Conservation (phyloP, 1,140 invertebrate genomes). For the Drosophila tropicalis region DNA sequence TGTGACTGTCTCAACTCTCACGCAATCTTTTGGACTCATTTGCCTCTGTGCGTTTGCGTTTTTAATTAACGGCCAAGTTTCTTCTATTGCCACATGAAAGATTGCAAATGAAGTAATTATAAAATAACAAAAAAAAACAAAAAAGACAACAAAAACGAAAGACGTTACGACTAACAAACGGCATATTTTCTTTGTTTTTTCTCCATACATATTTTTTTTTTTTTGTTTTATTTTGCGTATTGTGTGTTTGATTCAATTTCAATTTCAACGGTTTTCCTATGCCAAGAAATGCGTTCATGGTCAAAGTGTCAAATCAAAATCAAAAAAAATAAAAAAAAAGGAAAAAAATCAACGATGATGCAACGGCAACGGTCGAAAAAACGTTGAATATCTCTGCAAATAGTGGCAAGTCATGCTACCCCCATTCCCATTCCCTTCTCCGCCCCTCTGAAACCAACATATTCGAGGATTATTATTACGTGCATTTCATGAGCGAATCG, state of each 20-base stretch:
- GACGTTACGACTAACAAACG: conserved; percentile 63
- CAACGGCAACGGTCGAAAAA: conserved; percentile 31
- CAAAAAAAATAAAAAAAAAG: conserved; percentile 28
- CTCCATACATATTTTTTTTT: no score
- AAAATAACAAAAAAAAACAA: conserved; percentile 30
- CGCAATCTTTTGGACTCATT: conserved; percentile 52
- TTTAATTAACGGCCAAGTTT: conserved; percentile 74
- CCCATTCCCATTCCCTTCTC: not conserved
- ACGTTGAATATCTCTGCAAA: conserved; percentile 48
- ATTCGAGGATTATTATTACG: conserved; percentile 1
- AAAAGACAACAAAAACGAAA: conserved; percentile 38
- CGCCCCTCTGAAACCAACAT: not conserved
- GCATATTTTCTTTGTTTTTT: conserved; percentile 46
- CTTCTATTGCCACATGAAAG: conserved; percentile 75
- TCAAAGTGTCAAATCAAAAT: conserved; percentile 65
- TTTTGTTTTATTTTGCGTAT: conserved; percentile 4
- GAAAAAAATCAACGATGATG: conserved; percentile 33
- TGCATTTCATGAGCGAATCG: not conserved
- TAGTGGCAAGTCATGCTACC: conserved; percentile 41
- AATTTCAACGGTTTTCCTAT: conserved; percentile 54
- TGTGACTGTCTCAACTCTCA: conserved; percentile 20
- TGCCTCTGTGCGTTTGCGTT: conserved; percentile 67
- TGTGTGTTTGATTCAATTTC: conserved; percentile 22
- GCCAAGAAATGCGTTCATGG: conserved; percentile 77
- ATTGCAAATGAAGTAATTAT: conserved; percentile 80